These are phyloP conservation scores for Dolichotis patagonum DNA, from an alignment of 2,113 vertebrate genomes.

Conservation along the genomic window DNA sequence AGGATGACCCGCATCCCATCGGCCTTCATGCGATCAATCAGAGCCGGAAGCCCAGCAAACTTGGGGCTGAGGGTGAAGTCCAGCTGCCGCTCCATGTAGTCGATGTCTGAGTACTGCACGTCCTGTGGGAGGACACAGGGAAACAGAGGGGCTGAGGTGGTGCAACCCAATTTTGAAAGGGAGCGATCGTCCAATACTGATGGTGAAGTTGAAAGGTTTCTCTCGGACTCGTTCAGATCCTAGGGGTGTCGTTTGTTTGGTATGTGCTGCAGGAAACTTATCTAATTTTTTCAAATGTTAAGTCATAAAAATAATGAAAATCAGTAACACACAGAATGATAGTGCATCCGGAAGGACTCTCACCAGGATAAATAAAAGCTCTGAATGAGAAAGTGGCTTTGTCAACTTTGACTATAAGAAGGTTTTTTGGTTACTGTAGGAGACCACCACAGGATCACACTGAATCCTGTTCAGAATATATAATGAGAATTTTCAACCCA, in stretches of 20 bases:
- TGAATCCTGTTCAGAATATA: too few species aligned
- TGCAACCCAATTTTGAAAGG: fast-evolving
- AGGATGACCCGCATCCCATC: constrained; percentile 95
- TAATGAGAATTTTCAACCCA: too few species aligned
- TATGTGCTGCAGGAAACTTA: background rate
- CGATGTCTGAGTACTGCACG: constrained; percentile 82
- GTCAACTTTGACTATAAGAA: too few species aligned
- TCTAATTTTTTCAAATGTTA: background rate
- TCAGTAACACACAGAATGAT: background rate
- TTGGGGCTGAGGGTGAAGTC: too few species aligned
- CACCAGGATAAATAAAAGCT: background rate
- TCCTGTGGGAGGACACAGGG: constrained; percentile 84
- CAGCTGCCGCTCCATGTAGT: constrained; percentile 88
- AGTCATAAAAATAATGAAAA: background rate
- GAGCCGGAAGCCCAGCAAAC: too few species aligned
- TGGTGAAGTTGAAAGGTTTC: background rate
- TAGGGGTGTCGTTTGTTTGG: background rate
- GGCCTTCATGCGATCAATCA: constrained; percentile 87
- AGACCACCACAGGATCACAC: background rate
- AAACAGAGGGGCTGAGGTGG: background rate
- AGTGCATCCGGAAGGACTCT: background rate
- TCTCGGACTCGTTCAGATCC: background rate
- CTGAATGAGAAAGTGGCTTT: background rate
- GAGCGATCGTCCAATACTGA: fast-evolving
- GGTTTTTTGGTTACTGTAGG: too few species aligned